Percentiles rank a stretch among this genome's conserved stretches.
Conservation (phyloP, 1,140 invertebrate species). For the Bombus fervidus region DNA sequence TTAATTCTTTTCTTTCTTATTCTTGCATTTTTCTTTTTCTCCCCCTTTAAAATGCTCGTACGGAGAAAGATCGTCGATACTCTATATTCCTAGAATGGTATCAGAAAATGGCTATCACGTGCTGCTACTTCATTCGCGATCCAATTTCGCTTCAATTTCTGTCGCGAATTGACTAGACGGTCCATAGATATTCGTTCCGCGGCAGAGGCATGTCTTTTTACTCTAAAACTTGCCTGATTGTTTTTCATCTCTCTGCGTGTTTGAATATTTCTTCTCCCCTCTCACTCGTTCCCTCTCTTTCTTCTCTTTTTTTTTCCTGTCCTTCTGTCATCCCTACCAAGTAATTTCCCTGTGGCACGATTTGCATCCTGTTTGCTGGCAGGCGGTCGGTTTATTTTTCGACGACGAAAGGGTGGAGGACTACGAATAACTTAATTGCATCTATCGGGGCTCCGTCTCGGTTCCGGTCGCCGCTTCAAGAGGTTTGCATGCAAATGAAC, state of each 20-base stretch:
- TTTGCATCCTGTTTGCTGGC: constrained; percentile 62
- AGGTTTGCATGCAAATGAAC: constrained; percentile 75
- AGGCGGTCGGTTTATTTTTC: constrained; percentile 55
- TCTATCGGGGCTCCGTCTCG: constrained; percentile 53
- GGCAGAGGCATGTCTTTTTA: background rate
- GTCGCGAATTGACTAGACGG: constrained; percentile 11
- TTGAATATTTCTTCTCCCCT: background rate
- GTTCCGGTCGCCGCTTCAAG: constrained; percentile 37
- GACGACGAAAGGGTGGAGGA: constrained; percentile 37
- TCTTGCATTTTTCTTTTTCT: background rate
- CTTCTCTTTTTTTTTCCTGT: too few relatives aligned
- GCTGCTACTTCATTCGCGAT: constrained; percentile 19
- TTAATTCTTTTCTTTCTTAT: background rate
- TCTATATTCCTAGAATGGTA: background rate
- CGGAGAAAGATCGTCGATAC: background rate
- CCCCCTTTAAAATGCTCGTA: background rate
- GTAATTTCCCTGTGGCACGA: constrained; percentile 52
- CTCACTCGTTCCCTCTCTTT: background rate
- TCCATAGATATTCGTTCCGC: constrained; percentile 27
- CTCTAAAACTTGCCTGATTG: constrained; percentile 25
- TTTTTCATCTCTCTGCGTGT: constrained; percentile 10
- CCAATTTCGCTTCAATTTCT: constrained; percentile 51
- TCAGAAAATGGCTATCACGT: constrained; percentile 9
- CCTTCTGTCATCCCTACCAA: background rate
- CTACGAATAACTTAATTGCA: constrained; percentile 68